Evolutionary conservation across 1,140 invertebrate species (phyloP).

Genomic region (Musca domestica): DNA sequence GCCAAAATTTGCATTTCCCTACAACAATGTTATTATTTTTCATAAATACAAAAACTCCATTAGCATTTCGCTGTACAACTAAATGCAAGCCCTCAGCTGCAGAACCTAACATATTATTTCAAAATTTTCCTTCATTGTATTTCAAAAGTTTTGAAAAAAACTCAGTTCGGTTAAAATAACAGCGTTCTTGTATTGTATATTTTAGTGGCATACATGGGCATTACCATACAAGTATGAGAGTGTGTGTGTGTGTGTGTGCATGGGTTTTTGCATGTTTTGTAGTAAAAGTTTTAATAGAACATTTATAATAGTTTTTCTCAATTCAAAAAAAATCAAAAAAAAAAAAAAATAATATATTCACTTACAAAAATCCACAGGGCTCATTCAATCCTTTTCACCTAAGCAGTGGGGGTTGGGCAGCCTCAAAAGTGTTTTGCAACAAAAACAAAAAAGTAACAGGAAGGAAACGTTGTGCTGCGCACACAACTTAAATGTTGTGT

Average conservation of each 20-base stretch:
- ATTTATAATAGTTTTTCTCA: slow-evolving; percentile 17
- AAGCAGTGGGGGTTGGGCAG: too few relatives aligned
- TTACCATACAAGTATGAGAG: not conserved
- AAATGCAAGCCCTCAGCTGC: too few relatives aligned
- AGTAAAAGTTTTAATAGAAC: slow-evolving; percentile 19
- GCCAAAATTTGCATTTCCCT: not conserved
- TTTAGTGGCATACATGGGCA: not conserved
- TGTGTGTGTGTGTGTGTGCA: not conserved
- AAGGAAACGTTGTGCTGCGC: not conserved
- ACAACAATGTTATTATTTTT: too few relatives aligned
- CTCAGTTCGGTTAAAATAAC: slow-evolving; percentile 10
- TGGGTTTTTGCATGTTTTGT: not conserved
- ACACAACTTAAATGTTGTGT: too few relatives aligned
- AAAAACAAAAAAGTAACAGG: not conserved
- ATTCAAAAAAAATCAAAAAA: slow-evolving; percentile 5
- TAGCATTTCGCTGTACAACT: too few relatives aligned
- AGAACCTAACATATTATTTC: too few relatives aligned
- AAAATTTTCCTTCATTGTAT: too few relatives aligned
- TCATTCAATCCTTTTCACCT: too few relatives aligned
- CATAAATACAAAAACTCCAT: too few relatives aligned
- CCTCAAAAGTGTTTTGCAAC: not conserved
- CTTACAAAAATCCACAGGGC: too few relatives aligned
- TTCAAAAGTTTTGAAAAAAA: too few relatives aligned
- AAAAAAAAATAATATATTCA: too few relatives aligned
- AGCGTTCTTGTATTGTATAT: not conserved